phyloP scores from a whole-genome alignment of 2,797 vertebrate species.

The Sebastes trivittatus region DNA sequence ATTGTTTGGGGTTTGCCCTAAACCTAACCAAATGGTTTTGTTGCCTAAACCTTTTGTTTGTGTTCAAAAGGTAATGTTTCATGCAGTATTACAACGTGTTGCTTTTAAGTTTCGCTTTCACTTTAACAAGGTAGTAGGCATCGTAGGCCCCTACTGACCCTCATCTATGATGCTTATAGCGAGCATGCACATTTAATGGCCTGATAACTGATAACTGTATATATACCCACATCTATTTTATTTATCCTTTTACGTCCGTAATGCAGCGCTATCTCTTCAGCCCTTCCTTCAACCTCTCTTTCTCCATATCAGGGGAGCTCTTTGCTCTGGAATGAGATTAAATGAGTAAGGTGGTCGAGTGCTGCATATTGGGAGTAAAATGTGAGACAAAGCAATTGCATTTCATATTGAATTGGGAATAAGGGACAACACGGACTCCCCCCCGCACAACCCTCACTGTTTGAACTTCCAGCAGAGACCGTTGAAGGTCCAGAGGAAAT shows the following conservation, averaged over 20 bases:
- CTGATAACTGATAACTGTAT: background rate
- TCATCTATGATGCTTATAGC: too few relatives aligned
- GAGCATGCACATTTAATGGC: too few relatives aligned
- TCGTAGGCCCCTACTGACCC: too few relatives aligned
- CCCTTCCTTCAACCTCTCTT: slow-evolving; percentile 34
- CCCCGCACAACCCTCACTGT: slow-evolving; percentile 42
- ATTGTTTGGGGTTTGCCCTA: too few relatives aligned
- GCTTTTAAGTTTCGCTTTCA: too few relatives aligned
- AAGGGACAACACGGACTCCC: slow-evolving; percentile 72
- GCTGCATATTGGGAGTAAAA: slow-evolving; percentile 78
- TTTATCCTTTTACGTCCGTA: background rate
- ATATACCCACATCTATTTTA: slow-evolving; percentile 4
- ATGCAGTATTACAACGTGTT: too few relatives aligned
- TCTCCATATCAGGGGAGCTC: slow-evolving; percentile 62
- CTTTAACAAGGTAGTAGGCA: too few relatives aligned
- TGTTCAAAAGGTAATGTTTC: too few relatives aligned
- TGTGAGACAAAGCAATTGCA: slow-evolving; percentile 85
- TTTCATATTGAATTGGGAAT: slow-evolving; percentile 88
- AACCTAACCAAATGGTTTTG: background rate
- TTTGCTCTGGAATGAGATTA: slow-evolving; percentile 71
- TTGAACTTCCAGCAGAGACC: slow-evolving; percentile 53
- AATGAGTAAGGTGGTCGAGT: slow-evolving; percentile 72
- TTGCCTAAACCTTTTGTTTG: too few relatives aligned
- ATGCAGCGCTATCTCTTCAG: background rate
- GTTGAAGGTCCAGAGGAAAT: slow-evolving; percentile 51